Evolutionary conservation across 2,113 vertebrate genomes (phyloP), one percentile per base, ranked within the genome.

Genomic region (Baryphthengus martii): DNA sequence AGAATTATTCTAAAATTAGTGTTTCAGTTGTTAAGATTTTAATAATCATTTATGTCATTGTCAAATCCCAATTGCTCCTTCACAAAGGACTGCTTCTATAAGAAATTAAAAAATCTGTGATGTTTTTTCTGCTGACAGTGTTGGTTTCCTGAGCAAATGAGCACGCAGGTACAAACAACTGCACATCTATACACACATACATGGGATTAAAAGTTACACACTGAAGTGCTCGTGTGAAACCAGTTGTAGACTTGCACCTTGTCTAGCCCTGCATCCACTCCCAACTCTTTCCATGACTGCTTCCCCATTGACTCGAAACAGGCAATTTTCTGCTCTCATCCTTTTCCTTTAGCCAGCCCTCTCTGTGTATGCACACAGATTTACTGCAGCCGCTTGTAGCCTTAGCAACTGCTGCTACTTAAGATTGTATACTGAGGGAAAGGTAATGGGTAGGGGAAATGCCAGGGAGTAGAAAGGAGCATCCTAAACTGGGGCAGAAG

Each of bases 381-480:
- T 81, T 92, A 82, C 86, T 92, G 95, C 91, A 95, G 86, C 70
- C 65, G 84, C 73, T 72, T 84, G 95, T 92, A 95, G 89, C 94
- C 93, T 85, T 96, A 95, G 94, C 94, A 96, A 95, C 94, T 95
- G 86, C 91, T 90, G 80, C 86, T 56, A 24, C 77, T 89, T 81
- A 63, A 81, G 56, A 56, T 92, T 81, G 71, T 72, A 4, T 71
- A 33, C 66, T 17, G 21, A 87, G 65, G 44, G 74, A 93, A 90
- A 90, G 86, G 91, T 93, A 66, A 39, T 23, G 71, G 62, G 67
- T n/a, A 56, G 33, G 28, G 47, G 44, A 91, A 81, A 42, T 89
- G 65, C 73, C 56, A 71, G 31, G 80, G 50, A 35, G 61, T 28
- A 31, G 65, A 84, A 77, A 89, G 50, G 24, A 89, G 40, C 40